Conservation (phyloP, 2,113 vertebrate species). For the Phyllostomus discolor region DNA sequence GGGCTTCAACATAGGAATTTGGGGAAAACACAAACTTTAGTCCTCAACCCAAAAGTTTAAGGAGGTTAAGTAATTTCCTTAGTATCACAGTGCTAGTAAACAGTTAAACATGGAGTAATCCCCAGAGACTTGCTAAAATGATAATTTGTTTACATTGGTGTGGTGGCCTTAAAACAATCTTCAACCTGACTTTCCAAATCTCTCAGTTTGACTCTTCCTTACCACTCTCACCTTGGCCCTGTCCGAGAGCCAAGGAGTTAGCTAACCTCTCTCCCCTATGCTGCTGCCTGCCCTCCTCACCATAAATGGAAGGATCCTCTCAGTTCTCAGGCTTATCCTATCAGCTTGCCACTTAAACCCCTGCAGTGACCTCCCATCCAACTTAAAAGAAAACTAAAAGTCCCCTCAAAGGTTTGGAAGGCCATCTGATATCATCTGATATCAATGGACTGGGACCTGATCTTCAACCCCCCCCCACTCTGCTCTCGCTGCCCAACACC, state of each 20-base stretch:
- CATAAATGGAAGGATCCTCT: neutral
- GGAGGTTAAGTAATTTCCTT: constrained; percentile 19
- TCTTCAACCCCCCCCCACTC: neutral
- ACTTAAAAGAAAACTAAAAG: neutral
- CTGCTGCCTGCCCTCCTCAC: neutral
- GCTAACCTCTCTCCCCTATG: too few relatives aligned
- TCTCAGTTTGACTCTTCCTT: neutral
- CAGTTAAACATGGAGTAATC: neutral
- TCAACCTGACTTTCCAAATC: neutral
- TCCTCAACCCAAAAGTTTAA: neutral
- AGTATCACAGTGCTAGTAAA: neutral
- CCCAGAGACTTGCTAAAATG: neutral
- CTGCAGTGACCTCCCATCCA: neutral
- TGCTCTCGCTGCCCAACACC: neutral
- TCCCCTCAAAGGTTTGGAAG: neutral
- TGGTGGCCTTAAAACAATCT: neutral
- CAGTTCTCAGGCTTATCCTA: neutral
- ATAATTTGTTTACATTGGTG: neutral
- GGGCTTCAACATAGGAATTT: neutral
- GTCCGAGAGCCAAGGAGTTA: neutral
- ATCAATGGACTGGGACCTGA: neutral
- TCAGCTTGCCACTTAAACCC: neutral
- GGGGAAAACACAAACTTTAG: neutral
- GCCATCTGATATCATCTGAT: neutral
- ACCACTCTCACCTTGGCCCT: neutral